Conservation (phyloP, 1,140 invertebrate species). For the Sarcophaga peregrina region DNA sequence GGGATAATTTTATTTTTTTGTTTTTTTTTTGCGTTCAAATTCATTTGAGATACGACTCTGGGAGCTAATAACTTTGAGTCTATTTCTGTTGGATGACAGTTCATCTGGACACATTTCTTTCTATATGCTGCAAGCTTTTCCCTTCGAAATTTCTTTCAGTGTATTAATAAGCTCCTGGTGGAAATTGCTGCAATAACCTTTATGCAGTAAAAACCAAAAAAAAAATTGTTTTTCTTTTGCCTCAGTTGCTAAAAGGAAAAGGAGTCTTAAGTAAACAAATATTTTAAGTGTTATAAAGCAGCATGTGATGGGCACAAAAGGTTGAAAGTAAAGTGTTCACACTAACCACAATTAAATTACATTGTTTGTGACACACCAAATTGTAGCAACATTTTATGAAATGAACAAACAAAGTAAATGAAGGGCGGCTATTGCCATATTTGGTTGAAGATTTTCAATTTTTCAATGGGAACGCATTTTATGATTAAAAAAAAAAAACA, state of each 20-base stretch:
- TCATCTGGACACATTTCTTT: no score
- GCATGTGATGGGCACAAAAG: constrained; percentile 5
- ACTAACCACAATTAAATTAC: not conserved
- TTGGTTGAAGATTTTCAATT: no score
- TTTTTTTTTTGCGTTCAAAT: no score
- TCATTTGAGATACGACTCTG: no score
- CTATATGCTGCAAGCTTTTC: no score
- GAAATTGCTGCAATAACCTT: constrained; percentile 26
- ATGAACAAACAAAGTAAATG: not conserved
- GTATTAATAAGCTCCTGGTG: not conserved
- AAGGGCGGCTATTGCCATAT: not conserved
- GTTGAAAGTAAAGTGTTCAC: not conserved
- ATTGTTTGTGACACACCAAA: not conserved
- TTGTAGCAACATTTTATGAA: not conserved
- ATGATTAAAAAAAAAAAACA: no score
- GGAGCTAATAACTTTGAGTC: no score
- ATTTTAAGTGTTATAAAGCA: not conserved
- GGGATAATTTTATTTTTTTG: no score
- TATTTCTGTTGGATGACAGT: no score
- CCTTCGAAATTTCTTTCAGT: not conserved
- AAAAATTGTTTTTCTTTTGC: not conserved
- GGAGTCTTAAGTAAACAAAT: constrained; percentile 1
- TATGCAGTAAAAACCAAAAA: constrained; percentile 13
- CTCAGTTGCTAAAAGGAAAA: not conserved
- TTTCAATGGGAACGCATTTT: no score